Percentiles rank a stretch among this genome's conserved stretches.
phyloP scores from a whole-genome alignment of 2,797 vertebrate genomes.

The Moxostoma hubbsi region DNA sequence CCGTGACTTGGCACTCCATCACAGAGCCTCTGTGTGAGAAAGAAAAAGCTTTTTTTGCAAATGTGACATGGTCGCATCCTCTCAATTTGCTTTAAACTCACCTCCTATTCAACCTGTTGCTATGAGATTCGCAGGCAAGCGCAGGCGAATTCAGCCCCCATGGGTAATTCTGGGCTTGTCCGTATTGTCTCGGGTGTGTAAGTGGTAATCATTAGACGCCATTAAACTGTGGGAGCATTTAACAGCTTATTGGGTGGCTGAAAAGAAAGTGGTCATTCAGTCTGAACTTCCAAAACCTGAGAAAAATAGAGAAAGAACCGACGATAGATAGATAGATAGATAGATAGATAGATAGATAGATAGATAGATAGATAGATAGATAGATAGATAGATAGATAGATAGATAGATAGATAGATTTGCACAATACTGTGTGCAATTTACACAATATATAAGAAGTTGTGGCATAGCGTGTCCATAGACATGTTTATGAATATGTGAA shows the following conservation, averaged over 20 bases:
- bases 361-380: too few species aligned
- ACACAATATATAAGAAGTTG: too few species aligned
- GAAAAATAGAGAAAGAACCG: slow-evolving; percentile 22
- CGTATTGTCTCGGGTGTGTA: slow-evolving; percentile 59
- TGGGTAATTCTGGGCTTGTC: slow-evolving; percentile 49
- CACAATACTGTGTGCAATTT: too few species aligned
- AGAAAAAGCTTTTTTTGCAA: slow-evolving; percentile 47
- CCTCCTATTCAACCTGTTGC: slow-evolving; percentile 61
- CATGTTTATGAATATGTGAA: too few species aligned
- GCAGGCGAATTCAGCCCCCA: slow-evolving; percentile 54
- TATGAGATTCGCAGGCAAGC: slow-evolving; percentile 56
- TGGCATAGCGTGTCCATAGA: too few species aligned
- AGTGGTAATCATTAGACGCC: slow-evolving; percentile 67
- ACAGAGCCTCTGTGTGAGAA: slow-evolving; percentile 52
- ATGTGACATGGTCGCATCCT: slow-evolving; percentile 40
- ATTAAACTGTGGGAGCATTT: slow-evolving; percentile 62
- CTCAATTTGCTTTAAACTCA: slow-evolving; percentile 52
- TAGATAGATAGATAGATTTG: too few species aligned
- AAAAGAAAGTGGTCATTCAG: slow-evolving; percentile 53
- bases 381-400: too few species aligned
- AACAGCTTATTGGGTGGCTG: slow-evolving; percentile 59
- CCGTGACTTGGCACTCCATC: slow-evolving; percentile 53
- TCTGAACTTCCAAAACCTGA: slow-evolving; percentile 42
- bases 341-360: too few species aligned
- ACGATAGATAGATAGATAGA: too few species aligned